Evolutionary conservation across 1,140 invertebrate species (phyloP).

Genomic region (Megalopta genalis): DNA sequence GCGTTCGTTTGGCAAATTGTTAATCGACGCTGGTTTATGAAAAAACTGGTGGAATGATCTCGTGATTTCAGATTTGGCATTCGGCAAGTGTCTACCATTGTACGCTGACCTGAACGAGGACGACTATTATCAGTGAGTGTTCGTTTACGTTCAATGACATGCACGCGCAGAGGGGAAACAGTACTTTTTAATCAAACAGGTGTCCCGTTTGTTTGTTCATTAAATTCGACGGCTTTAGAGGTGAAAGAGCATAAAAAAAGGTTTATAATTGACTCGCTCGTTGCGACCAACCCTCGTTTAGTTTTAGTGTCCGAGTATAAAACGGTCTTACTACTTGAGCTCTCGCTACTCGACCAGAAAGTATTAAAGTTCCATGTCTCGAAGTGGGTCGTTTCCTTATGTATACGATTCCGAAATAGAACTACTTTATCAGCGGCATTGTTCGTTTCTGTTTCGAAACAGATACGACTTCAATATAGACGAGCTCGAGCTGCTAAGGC

Average conservation of each 20-base stretch:
- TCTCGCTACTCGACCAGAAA: not conserved
- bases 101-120: slow-evolving; percentile 82
- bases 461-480: slow-evolving; percentile 84
- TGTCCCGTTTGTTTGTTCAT: not conserved
- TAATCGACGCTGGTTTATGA: not conserved
- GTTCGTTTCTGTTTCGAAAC: slow-evolving; percentile 39
- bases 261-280: not conserved
- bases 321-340: slow-evolving; percentile 19
- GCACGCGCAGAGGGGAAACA: no score
- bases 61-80: slow-evolving; percentile 86
- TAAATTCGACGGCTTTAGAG: not conserved
- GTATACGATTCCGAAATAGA: not conserved
- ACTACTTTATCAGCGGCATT: not conserved
- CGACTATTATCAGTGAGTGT: slow-evolving; percentile 82
- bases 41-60: not conserved
- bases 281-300: not conserved
- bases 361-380: slow-evolving; percentile 4
- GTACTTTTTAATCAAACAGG: no score
- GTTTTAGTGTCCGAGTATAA: slow-evolving; percentile 31
- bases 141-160: not conserved
- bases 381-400: not conserved
- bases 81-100: slow-evolving; percentile 88
- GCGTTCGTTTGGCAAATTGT: no score
- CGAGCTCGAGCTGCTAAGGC: slow-evolving; percentile 84
- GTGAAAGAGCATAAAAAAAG: not conserved